These are phyloP conservation scores for Amblyraja radiata DNA, from an alignment of 2,797 vertebrate species.

Conservation along the genomic window DNA sequence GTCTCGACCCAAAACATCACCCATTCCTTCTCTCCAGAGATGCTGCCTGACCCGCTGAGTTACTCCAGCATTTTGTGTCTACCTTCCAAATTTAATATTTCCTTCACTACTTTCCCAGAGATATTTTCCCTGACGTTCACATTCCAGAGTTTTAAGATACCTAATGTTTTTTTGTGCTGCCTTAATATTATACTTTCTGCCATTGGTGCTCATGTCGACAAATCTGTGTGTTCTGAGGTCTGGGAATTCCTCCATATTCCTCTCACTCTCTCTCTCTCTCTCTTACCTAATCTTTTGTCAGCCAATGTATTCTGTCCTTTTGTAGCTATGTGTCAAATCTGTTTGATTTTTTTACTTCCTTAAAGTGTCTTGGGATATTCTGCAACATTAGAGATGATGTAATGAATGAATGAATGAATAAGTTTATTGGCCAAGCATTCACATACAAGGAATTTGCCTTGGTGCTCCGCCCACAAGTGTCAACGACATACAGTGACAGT, in stretches of 20 bases:
- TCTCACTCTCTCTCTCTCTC: background rate
- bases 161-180: background rate
- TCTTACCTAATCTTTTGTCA: background rate
- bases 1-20: no score
- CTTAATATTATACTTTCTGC: background rate
- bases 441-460: no score
- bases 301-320: background rate
- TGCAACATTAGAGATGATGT: background rate
- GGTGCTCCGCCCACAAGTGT: no score
- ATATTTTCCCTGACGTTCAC: background rate
- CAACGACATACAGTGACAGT: no score
- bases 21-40: no score
- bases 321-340: background rate
- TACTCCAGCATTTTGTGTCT: no score
- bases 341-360: background rate
- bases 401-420: no score
- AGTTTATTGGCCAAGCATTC: no score
- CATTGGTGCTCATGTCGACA: background rate
- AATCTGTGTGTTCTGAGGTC: no score
- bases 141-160: background rate
- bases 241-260: no score
- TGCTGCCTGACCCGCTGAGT: no score
- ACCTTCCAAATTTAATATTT: background rate
- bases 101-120: background rate
- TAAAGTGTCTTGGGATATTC: background rate